Evolutionary conservation across 2,888 invertebrate genomes (phyloP).

Genomic region (Meteorus colon): DNA sequence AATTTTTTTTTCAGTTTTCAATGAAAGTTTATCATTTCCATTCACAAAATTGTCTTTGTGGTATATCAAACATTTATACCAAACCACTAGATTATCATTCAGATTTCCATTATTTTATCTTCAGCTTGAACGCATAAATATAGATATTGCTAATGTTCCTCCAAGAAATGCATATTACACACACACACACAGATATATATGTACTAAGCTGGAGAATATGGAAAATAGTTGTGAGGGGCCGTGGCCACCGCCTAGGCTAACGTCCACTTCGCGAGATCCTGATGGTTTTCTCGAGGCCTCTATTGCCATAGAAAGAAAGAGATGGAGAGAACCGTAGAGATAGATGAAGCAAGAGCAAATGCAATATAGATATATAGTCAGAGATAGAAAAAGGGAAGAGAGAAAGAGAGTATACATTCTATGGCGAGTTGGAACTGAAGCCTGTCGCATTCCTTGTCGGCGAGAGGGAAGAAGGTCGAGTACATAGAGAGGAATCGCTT

Average conservation of each 20-base stretch:
- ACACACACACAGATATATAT: background rate
- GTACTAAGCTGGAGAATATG: slow-evolving; percentile 24
- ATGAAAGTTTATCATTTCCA: no score
- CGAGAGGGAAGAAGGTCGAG: slow-evolving; percentile 35
- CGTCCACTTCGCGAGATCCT: slow-evolving; percentile 33
- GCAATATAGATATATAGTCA: slow-evolving; percentile 39
- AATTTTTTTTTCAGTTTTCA: no score
- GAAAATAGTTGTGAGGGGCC: slow-evolving; percentile 11
- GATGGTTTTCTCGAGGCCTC: slow-evolving; percentile 47
- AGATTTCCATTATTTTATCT: background rate
- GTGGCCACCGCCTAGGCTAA: slow-evolving; percentile 4
- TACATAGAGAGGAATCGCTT: slow-evolving; percentile 36
- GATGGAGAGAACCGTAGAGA: background rate
- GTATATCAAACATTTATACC: no score
- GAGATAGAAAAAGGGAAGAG: slow-evolving; percentile 3
- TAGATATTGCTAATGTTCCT: no score
- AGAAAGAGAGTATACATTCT: slow-evolving; percentile 9
- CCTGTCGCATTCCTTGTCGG: slow-evolving; percentile 38
- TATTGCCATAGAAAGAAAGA: slow-evolving; percentile 14
- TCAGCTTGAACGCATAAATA: background rate
- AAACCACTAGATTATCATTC: background rate
- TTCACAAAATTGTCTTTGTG: no score
- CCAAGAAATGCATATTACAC: background rate
- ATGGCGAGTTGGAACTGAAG: slow-evolving; percentile 11
- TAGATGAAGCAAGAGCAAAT: slow-evolving; percentile 13